These are phyloP conservation scores for Sphyrna mokarran DNA, from an alignment of 2,113 vertebrate genomes.

Conservation along the genomic window DNA sequence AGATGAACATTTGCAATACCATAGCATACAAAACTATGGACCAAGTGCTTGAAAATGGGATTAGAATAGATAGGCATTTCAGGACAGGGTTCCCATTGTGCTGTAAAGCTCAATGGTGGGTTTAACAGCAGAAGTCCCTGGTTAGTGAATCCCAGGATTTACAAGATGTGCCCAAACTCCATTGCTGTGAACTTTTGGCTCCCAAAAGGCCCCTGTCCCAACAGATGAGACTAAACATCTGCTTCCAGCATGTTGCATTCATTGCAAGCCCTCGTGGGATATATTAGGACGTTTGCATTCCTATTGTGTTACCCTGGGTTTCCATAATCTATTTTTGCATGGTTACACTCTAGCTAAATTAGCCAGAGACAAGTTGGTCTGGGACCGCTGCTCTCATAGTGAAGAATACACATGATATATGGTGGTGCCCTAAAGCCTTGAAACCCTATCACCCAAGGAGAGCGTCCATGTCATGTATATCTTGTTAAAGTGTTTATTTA, in stretches of 20 bases:
- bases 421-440: not conserved
- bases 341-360: constrained; percentile 13
- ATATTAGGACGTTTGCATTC: constrained; percentile 24
- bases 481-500: not conserved
- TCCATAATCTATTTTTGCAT: constrained; percentile 28
- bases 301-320: constrained; percentile 32
- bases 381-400: not conserved
- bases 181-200: not conserved
- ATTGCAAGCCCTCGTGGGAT: constrained; percentile 8
- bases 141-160: not conserved
- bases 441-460: not conserved
- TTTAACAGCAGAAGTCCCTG: not conserved
- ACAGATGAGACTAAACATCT: constrained; percentile 23
- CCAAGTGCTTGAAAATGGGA: no score
- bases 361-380: not conserved
- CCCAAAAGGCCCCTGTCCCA: not conserved
- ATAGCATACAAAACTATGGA: no score
- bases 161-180: not conserved
- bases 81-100: no score
- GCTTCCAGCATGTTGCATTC: not conserved
- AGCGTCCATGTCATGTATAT: not conserved
- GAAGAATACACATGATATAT: not conserved
- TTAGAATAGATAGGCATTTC: no score
- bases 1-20: no score
- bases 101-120: not conserved